Base-by-base conservation (phyloP, 2,113 vertebrate species). In the Leucopternis melanops region DNA sequence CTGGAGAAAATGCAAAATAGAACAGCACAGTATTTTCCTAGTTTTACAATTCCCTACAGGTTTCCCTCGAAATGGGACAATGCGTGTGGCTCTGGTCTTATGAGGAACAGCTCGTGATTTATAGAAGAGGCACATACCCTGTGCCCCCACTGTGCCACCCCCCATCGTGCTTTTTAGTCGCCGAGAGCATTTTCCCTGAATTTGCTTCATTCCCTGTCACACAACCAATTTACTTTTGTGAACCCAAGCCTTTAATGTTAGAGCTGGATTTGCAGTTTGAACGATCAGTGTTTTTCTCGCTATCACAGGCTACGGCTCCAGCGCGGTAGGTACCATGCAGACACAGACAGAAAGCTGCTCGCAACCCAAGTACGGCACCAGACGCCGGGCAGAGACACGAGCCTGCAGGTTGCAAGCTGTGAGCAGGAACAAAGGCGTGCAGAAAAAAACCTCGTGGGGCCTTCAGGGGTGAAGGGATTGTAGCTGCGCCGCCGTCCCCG, bases 301-400 rank as follows among this genome's bases (percentile, higher is more conserved):
- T 13, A 3, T 18, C 25, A 2, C 5, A 17, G 47, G 23, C 17
- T 29, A 1, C 1, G 4, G 49, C 50, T 18, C 49, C 34, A 50
- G 66, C 40, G 66, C 1, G 1, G 36, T 7, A 14, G 49, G n/a
- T 49, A 16, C 21, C 23, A 14, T 0, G 8, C 15, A 81, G 25
- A n/a, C 3, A 9, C 0, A 0, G 11, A 15, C 26, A 47, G 58
- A 84, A 52, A 32, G 40, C 31, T n/a, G 44, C 63, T 49, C 11
- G 6, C 25, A 19, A 6, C 26, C 34, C 1, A 2, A 0, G 2
- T 2, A 11, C 11, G 8, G 57, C 58, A 32, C 1, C 13, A 23
- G 44, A 19, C 0, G 1, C 13, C 3, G 10, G 40, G 73, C 57
- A 49, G 52, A 32, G 61, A 27, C 36, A 16, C 0, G 4, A 59